These are phyloP conservation scores for Tragopan temminckii DNA, from an alignment of 2,797 vertebrate species.

Conservation along the genomic window DNA sequence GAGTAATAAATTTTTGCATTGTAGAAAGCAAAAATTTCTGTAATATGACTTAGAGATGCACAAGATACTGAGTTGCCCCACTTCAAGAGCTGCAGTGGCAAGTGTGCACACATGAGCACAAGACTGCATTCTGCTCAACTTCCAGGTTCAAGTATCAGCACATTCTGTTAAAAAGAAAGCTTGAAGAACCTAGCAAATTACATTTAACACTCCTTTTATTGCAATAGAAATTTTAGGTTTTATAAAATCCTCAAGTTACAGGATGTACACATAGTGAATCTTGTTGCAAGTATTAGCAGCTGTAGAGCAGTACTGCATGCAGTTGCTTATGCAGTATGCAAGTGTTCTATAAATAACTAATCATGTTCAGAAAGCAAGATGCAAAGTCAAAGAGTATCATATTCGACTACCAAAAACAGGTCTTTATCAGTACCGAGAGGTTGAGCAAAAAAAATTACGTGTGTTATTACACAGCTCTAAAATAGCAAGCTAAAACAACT, in stretches of 20 bases:
- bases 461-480: conserved; percentile 50
- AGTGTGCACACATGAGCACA: conserved; percentile 6
- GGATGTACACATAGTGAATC: conserved; percentile 63
- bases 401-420: conserved; percentile 29
- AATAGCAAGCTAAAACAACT: conserved; percentile 54
- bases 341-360: conserved; percentile 71
- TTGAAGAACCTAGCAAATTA: conserved; percentile 46
- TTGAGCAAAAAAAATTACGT: conserved; percentile 65
- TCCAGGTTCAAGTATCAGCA: conserved; percentile 34
- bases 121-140: conserved; percentile 45
- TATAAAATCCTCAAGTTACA: conserved; percentile 77
- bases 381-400: conserved; percentile 50
- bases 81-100: not conserved
- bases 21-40: not conserved
- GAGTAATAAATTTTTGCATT: not conserved
- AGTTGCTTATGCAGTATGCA: conserved; percentile 67
- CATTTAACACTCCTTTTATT: conserved; percentile 79
- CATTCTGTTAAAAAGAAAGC: conserved; percentile 37
- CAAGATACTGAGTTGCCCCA: not conserved
- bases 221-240: conserved; percentile 76
- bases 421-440: conserved; percentile 57
- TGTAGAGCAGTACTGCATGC: conserved; percentile 68
- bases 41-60: not conserved
- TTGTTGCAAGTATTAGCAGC: conserved; percentile 58
- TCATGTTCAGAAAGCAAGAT: conserved; percentile 53